Base-by-base conservation (phyloP, 2,888 invertebrate genomes). In the Lasioglossum villosulum region DNA sequence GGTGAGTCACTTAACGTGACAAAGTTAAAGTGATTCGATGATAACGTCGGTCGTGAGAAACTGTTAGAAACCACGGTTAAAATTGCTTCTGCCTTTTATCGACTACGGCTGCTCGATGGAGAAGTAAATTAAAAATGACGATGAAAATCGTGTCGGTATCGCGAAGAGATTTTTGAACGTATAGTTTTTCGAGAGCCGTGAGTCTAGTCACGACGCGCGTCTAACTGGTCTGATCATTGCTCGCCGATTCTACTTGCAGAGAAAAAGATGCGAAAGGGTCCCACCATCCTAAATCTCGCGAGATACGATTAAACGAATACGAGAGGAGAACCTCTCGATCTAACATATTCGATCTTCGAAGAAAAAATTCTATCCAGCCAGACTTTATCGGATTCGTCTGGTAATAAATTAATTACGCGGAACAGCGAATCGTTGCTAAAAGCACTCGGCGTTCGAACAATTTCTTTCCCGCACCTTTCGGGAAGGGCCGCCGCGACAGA, bases 391-490 rank as follows among this genome's bases (percentile, higher is more conserved):
- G 42, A 42, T 42, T 42, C 10, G 23, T 68, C 68, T 19, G 23
- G 23, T 23, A 12, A 70, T 70, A 70, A 70, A 70, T 70, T 39
- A 70, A 70, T 70, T 39, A 70, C 70, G n/a, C 10, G 23, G 39
- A 70, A n/a, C 70, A 12, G 39, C 39, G 39, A 70, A 70, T 39
- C 70, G 70, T 39, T 70, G 39, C n/a, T 70, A 70, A 70, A 70
- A 70, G 70, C 70, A 14, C n/a, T 37, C n/a, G 14, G n/a, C 70
- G 39, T 39, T 70, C 39, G 5, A 39, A 70, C 39, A 70, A 39
- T 70, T 39, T n/a, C 70, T 70, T 39, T 5, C 23, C n/a, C 23
- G n/a, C 39, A 23, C 23, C 70, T 39, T 70, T 39, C 23, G 70
- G 70, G 70, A 23, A 2, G 10, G 68, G 68, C 37, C 37, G 68